Evolutionary conservation across 2,888 invertebrate species (phyloP).

Genomic region (Lysandra coridon): DNA sequence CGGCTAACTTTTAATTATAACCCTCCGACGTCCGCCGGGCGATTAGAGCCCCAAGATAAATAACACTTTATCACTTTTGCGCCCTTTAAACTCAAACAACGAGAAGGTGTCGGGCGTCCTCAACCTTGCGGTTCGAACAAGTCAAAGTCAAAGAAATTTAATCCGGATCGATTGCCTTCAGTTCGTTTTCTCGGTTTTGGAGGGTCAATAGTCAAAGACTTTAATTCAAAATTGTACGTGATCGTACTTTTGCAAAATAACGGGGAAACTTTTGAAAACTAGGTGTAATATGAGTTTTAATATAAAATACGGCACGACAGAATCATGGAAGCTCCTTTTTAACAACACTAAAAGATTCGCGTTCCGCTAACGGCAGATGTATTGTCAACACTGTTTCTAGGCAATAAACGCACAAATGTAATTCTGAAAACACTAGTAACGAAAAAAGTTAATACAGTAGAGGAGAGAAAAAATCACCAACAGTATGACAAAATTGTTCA

Average conservation of each 20-base stretch:
- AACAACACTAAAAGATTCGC: background rate
- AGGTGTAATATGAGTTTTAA: conserved; percentile 4
- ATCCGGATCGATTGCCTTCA: background rate
- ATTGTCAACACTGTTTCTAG: too few relatives aligned
- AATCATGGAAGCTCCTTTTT: background rate
- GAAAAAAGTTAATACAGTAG: background rate
- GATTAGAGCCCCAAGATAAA: conserved; percentile 19
- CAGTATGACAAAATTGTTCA: background rate
- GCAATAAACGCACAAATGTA: too few relatives aligned
- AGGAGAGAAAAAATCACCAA: background rate
- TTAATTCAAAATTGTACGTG: background rate
- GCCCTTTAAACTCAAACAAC: conserved; percentile 16
- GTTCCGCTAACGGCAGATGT: too few relatives aligned
- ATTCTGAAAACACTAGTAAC: background rate
- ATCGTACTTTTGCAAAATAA: background rate
- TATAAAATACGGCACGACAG: background rate
- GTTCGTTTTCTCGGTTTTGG: background rate
- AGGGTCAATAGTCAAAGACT: conserved; percentile 5
- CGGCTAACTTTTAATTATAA: conserved; percentile 70
- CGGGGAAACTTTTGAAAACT: background rate
- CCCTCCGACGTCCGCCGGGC: conserved; percentile 49
- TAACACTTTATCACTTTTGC: conserved; percentile 16
- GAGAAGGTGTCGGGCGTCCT: background rate
- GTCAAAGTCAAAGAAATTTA: conserved; percentile 2
- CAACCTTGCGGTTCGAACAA: conserved; percentile 4